Percentiles rank a stretch among this genome's conserved stretches.
These are phyloP conservation scores for Phenganax marumi DNA, from an alignment of 92 coral and sea anemone species.

Conservation along the genomic window DNA sequence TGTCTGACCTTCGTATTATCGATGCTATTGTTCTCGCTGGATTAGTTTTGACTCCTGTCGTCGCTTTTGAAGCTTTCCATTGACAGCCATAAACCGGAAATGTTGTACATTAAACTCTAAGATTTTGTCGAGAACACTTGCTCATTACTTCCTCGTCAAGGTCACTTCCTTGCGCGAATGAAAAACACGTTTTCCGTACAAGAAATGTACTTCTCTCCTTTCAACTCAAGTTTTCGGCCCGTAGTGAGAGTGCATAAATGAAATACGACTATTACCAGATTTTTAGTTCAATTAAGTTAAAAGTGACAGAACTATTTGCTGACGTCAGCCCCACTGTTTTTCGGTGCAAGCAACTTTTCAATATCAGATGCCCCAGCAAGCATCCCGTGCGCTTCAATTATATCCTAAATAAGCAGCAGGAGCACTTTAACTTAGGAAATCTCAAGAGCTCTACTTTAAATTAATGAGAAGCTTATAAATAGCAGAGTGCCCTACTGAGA, in stretches of 20 bases:
- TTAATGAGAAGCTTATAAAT: background rate
- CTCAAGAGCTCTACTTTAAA: background rate
- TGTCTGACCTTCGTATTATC: background rate
- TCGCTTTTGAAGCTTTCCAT: background rate
- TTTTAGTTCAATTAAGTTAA: background rate
- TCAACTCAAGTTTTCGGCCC: too few species aligned
- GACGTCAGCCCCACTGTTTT: slow-evolving; percentile 17
- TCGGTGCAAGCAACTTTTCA: background rate
- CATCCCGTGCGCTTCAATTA: background rate
- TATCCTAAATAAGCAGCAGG: background rate
- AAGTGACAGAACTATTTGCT: background rate
- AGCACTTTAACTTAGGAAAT: background rate
- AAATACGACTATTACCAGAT: background rate
- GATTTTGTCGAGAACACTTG: too few species aligned
- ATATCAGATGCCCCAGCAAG: too few species aligned
- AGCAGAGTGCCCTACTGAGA: background rate
- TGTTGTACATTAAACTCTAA: background rate
- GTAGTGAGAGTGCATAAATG: too few species aligned
- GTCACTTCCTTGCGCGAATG: too few species aligned
- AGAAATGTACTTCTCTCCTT: too few species aligned
- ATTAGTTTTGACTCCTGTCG: background rate
- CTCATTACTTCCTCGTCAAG: too few species aligned
- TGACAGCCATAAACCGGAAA: background rate
- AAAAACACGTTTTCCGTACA: too few species aligned
- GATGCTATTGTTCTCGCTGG: background rate